Evolutionary conservation across 2,797 vertebrate species (phyloP).

Genomic region (Acanthurus lineatus): DNA sequence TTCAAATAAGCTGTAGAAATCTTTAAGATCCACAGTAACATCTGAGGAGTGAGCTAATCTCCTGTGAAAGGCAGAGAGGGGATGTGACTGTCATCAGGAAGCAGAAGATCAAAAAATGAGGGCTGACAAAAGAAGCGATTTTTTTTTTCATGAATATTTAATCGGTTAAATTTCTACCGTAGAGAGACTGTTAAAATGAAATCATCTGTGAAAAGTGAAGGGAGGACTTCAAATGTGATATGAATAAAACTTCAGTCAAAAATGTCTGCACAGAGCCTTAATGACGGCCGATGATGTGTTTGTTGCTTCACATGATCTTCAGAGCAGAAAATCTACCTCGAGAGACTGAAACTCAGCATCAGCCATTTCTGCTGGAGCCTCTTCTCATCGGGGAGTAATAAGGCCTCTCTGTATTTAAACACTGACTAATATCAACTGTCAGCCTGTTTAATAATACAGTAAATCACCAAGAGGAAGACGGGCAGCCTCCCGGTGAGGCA

Average conservation of each 20-base stretch:
- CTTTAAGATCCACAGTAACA: slow-evolving; percentile 35
- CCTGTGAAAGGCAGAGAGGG: slow-evolving; percentile 21
- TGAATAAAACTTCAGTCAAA: slow-evolving; percentile 16
- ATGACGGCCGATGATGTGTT: slow-evolving; percentile 40
- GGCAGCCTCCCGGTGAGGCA: slow-evolving; percentile 36
- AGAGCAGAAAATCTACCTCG: slow-evolving; percentile 26
- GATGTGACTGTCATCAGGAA: slow-evolving; percentile 37
- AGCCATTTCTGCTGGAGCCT: slow-evolving; percentile 18
- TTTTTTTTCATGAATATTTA: slow-evolving; percentile 47
- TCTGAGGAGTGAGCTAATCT: slow-evolving; percentile 47
- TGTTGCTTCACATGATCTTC: slow-evolving; percentile 37
- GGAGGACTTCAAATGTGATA: not conserved
- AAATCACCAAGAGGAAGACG: slow-evolving; percentile 60
- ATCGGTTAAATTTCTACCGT: slow-evolving; percentile 20
- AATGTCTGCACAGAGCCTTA: slow-evolving; percentile 14
- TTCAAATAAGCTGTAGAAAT: slow-evolving; percentile 39
- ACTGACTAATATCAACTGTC: slow-evolving; percentile 70
- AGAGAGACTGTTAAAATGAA: slow-evolving; percentile 17
- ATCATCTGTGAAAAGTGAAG: slow-evolving; percentile 11
- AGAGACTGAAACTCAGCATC: slow-evolving; percentile 39
- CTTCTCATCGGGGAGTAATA: slow-evolving; percentile 53
- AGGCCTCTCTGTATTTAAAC: slow-evolving; percentile 64
- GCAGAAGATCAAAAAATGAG: slow-evolving; percentile 41
- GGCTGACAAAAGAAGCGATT: slow-evolving; percentile 20
- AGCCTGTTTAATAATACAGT: slow-evolving; percentile 66